Evolutionary conservation across 2,797 vertebrate species (phyloP).

Genomic region (Rousettus madagascariensis): DNA sequence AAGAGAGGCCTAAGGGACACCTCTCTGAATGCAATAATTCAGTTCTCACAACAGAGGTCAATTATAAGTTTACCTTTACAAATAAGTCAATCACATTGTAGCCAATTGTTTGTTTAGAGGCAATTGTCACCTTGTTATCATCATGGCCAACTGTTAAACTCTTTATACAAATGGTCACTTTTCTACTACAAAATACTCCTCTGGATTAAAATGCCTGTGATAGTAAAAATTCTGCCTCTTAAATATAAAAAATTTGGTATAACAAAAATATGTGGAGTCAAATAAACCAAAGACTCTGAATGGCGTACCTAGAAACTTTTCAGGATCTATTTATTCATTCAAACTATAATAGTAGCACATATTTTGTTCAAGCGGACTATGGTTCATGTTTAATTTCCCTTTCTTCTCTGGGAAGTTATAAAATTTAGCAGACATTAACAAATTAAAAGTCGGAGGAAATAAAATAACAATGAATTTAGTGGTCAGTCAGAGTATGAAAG

Average conservation of each 20-base stretch:
- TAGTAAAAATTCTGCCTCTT: not conserved
- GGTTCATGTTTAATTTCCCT: slow-evolving; percentile 76
- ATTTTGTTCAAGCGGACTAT: slow-evolving; percentile 48
- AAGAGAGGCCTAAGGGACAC: not conserved
- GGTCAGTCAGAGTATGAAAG: slow-evolving; percentile 18
- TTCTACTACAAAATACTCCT: not conserved
- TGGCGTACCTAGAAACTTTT: not conserved
- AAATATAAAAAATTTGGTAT: not conserved
- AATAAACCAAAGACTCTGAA: not conserved
- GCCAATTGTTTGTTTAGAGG: not conserved
- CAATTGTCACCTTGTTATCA: not conserved
- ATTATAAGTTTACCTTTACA: not conserved
- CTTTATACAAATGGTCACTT: not conserved
- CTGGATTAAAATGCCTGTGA: not conserved
- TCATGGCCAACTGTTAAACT: not conserved
- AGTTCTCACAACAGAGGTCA: not conserved
- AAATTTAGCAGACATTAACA: slow-evolving; percentile 64
- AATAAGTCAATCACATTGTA: not conserved
- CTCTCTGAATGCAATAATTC: not conserved
- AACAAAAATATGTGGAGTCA: not conserved
- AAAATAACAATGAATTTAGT: slow-evolving; percentile 53
- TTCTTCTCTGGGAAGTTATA: slow-evolving; percentile 59
- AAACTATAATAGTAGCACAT: slow-evolving; percentile 14
- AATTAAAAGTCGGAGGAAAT: slow-evolving; percentile 65
- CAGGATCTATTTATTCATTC: slow-evolving; percentile 58